Percentiles rank a stretch among this genome's conserved stretches.
phyloP scores from a whole-genome alignment of 1,140 invertebrate species.

The Myzus persicae region DNA sequence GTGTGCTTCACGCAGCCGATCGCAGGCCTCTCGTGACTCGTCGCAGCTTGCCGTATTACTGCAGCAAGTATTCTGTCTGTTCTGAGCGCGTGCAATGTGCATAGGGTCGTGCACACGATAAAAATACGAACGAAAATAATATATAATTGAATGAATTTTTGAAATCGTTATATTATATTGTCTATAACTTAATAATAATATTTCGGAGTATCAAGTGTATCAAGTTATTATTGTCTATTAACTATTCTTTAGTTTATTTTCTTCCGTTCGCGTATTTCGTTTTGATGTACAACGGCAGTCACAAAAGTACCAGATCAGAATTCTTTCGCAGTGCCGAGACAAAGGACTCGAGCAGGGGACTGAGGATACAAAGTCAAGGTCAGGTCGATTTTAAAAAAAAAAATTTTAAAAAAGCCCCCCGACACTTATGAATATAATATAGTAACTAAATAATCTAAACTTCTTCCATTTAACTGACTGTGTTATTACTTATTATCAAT shows the following conservation, averaged over 20 bases:
- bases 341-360: background rate
- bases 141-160: background rate
- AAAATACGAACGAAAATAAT: background rate
- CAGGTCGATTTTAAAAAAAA: background rate
- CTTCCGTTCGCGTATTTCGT: background rate
- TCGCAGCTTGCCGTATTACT: background rate
- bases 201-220: background rate
- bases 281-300: background rate
- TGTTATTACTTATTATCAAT: background rate
- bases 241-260: background rate
- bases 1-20: slow-evolving; percentile 32
- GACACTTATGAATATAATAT: background rate
- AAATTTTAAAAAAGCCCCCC: too few relatives aligned
- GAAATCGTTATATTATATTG: background rate
- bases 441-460: background rate
- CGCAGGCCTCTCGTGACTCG: background rate
- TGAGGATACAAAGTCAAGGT: slow-evolving; percentile 15
- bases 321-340: background rate
- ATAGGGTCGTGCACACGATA: background rate
- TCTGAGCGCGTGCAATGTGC: background rate
- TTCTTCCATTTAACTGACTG: background rate
- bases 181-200: background rate
- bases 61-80: background rate
- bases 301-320: background rate
- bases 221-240: background rate